Conservation (phyloP, 2,113 vertebrate genomes). For the Pycnonotus jocosus region DNA sequence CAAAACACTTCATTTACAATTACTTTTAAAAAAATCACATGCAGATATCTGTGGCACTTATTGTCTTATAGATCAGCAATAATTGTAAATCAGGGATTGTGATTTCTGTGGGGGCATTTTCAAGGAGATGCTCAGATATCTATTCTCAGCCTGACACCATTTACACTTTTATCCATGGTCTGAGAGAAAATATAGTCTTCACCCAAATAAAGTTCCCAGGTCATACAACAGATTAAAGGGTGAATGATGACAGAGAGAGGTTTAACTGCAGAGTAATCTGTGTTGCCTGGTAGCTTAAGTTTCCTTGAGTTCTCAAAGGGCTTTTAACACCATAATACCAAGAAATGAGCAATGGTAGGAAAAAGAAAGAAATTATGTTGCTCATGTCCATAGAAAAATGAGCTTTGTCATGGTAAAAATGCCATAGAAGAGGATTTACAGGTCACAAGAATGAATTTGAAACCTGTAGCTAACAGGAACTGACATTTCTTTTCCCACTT, state of each 20-base stretch:
- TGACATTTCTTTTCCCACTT: background rate
- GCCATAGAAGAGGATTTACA: background rate
- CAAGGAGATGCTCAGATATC: background rate
- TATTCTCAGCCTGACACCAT: background rate
- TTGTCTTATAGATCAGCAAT: background rate
- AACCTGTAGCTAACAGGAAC: slow-evolving; percentile 12
- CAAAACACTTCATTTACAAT: background rate
- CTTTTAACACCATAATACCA: background rate
- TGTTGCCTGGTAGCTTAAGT: background rate
- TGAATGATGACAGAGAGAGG: background rate
- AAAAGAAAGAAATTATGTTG: background rate
- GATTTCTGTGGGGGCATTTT: background rate
- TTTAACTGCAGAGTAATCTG: background rate
- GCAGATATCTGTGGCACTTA: background rate
- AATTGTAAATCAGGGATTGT: background rate
- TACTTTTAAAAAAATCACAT: background rate
- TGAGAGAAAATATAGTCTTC: background rate
- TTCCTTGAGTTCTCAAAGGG: background rate
- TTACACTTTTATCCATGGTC: background rate
- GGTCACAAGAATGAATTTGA: background rate
- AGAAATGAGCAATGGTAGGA: background rate
- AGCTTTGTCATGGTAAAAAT: slow-evolving; percentile 16
- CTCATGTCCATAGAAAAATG: background rate
- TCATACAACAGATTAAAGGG: background rate
- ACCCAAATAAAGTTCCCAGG: background rate